Percentiles rank a stretch among this genome's conserved stretches.
phyloP scores from a whole-genome alignment of 2,888 invertebrate species.

The Xylota segnis region DNA sequence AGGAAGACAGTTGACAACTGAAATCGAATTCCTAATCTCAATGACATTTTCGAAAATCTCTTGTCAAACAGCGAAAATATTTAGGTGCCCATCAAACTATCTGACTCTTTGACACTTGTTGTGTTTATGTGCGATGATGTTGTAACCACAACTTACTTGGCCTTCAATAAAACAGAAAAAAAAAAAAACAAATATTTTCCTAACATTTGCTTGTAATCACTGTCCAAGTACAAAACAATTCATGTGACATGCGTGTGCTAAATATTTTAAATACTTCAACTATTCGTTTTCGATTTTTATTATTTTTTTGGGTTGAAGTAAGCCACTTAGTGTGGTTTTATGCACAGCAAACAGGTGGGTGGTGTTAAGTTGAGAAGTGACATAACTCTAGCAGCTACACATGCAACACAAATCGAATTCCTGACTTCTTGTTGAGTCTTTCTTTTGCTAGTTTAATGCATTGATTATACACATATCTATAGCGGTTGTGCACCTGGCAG shows the following conservation, averaged over 20 bases:
- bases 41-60: conserved; percentile 37
- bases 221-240: conserved; percentile 50
- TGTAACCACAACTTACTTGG: conserved; percentile 34
- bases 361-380: conserved; percentile 55
- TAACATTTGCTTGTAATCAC: conserved; percentile 47
- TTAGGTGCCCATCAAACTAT: conserved; percentile 27
- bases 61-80: conserved; percentile 33
- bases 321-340: conserved; percentile 24
- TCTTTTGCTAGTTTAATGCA: conserved; percentile 32
- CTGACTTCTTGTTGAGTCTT: conserved; percentile 1
- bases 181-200: conserved; percentile 13
- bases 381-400: conserved; percentile 33
- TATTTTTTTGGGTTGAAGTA: conserved; percentile 21
- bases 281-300: background rate
- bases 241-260: conserved; percentile 65
- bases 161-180: conserved; percentile 17
- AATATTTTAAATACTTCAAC: conserved; percentile 53
- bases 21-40: conserved; percentile 39
- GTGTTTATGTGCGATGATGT: conserved; percentile 12
- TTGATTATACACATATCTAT: conserved; percentile 40
- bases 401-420: conserved; percentile 17
- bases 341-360: conserved; percentile 41
- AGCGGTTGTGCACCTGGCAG: conserved; percentile 5
- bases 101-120: conserved; percentile 34
- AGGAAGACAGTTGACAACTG: conserved; percentile 33